Evolutionary conservation across 2,113 vertebrate species (phyloP), one percentile per base, ranked within the genome.

Genomic region (Menura novaehollandiae): DNA sequence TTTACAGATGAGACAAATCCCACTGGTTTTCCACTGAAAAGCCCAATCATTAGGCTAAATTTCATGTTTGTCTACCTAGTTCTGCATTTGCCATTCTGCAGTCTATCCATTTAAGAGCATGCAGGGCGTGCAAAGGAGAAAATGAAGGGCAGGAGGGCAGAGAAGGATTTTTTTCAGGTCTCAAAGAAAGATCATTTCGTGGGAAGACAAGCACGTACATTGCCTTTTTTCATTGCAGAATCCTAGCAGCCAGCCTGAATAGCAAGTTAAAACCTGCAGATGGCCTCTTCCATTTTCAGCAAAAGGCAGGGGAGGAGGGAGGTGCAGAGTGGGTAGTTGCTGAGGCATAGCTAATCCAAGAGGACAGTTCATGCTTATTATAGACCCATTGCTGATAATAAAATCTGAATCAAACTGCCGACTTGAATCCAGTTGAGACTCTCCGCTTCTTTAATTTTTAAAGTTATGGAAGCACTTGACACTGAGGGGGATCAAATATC

Each of bases 351-450:
- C 98, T 99, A 99, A 99, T 99, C 97, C 68, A 84, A 99, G 98
- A 98, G 98, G 99, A 99, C 98, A 99, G 98, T 96, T 98, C 97
- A 97, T 98, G 98, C 98, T 98, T 98, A 99, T 99, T 98, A 99
- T 97, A 98, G 98, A 99, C 97, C 97, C 98, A 98, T 91, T 97
- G 98, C 93, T 97, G 98, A 99, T 99, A 98, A 99, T 99, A 99
- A 98, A 99, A 98, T 96, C 98, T 96, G 98, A 99, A 99, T 98
- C 98, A 98, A 99, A 98, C 98, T 96, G 98, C 98, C 93, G 95
- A 95, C 97, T 93, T 95, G 97, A 98, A 98, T 95, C 97, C 98
- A 98, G 95, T 95, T 67, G 98, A 98, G 98, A 98, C 98, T 97
- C 97, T 97, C 89, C 16, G 81, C 96, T 93, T 99, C 98, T 98